Percentiles rank a stretch among this genome's conserved stretches.
phyloP scores from a whole-genome alignment of 2,797 vertebrate genomes.

The Crenichthys baileyi region DNA sequence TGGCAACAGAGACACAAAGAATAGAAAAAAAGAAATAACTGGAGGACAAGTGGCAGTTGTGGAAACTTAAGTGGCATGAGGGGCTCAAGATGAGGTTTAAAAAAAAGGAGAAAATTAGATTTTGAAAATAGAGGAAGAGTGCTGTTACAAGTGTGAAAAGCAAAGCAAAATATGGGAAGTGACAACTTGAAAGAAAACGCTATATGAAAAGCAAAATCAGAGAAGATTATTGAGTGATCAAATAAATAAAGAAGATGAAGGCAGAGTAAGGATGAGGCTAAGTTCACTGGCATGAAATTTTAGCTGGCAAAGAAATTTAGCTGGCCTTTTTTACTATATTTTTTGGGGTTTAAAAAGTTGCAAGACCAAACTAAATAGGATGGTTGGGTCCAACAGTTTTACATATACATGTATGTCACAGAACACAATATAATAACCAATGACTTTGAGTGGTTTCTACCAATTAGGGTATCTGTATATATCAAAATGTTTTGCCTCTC shows the following conservation, averaged over 20 bases:
- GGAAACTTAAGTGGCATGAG: constrained; percentile 34
- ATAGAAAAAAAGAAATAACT: constrained; percentile 2
- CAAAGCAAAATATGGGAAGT: constrained; percentile 35
- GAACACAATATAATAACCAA: not conserved
- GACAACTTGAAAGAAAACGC: constrained; percentile 22
- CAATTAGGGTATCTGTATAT: too few species aligned
- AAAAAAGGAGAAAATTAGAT: constrained; percentile 10
- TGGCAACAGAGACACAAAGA: constrained; percentile 26
- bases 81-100: constrained; percentile 16
- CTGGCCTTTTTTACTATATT: not conserved
- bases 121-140: constrained; percentile 3
- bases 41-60: constrained; percentile 33
- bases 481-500: too few species aligned
- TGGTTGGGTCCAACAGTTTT: too few species aligned
- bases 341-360: too few species aligned
- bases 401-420: constrained; percentile 55
- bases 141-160: constrained; percentile 25
- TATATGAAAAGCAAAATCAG: constrained; percentile 36
- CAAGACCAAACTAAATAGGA: too few species aligned
- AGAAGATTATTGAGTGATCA: constrained; percentile 54
- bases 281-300: constrained; percentile 53
- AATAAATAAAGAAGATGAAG: constrained; percentile 27
- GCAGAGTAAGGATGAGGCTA: constrained; percentile 44
- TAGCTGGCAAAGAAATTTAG: constrained; percentile 28
- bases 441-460: too few species aligned